Base-by-base conservation (phyloP, 2,797 vertebrate species). In the Mionectes olivaceus region DNA sequence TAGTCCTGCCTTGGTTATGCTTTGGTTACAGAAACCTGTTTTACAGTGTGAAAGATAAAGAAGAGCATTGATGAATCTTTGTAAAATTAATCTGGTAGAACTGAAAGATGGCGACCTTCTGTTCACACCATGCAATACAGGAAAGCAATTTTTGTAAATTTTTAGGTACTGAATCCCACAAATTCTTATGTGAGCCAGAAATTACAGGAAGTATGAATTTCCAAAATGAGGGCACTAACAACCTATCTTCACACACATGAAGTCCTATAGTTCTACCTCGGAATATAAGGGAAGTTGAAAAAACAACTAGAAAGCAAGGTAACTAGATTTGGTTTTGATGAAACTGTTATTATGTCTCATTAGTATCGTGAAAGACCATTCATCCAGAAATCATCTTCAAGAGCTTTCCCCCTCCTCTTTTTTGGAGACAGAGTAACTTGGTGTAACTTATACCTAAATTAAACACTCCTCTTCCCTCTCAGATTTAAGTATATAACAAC, bases 311-410 rank as follows among this genome's bases (percentile, higher is more conserved):
- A 75, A 89, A 68, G 19, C 68, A 41, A 92, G 35, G 37, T 17
- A 76, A 69, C 16, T 59, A 59, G 11, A 90, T 37, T 76, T 73
- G 67, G 43, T 79, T 81, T 90, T 94, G 49, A 89, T 49, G 14
- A 95, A 89, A 82, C 35, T 77, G 74, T 16, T 87, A 23, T 49
- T 84, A 88, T n/a, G n/a, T 93, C 85, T 96, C 67, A 57, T 8
- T 21, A 74, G 43, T 83, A 84, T 11, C 82, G 35, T 78, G 93
- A 35, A 71, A 88, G 63, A 79, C 5, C 23, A 60, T 49, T 89
- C 88, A 63, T 89, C 23, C 35, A 56, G 27, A 60, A 90, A 73
- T 33, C 46, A 71, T 50, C 50, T 91, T 74, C 15, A 21, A 57
- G 35, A 79, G 30, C 22, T 56, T 64, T 75, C 28, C 11, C 13